Evolutionary conservation across 2,888 invertebrate genomes (phyloP).

Genomic region (Tromatobia lineatoria): DNA sequence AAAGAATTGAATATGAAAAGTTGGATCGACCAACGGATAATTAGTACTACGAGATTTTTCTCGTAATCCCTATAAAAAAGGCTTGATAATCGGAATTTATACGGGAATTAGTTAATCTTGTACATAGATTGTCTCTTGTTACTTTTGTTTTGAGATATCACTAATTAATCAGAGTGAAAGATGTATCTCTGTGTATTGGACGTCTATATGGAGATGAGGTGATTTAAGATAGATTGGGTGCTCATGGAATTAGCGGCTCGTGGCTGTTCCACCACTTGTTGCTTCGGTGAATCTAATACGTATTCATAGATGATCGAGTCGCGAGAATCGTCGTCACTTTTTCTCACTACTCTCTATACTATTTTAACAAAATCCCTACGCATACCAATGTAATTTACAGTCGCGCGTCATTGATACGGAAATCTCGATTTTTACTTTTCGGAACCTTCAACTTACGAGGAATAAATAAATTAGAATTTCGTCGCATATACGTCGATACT

Average conservation of each 20-base stretch:
- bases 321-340: constrained; percentile 32
- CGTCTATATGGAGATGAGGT: constrained; percentile 53
- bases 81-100: not conserved
- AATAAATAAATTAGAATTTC: not conserved
- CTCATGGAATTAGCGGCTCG: constrained; percentile 60
- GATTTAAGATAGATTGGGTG: constrained; percentile 62
- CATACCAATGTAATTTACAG: no score
- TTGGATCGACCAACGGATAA: no score
- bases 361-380: no score
- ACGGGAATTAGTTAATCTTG: not conserved
- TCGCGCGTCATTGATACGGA: no score
- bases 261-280: constrained; percentile 75
- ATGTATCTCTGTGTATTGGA: constrained; percentile 32
- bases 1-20: no score
- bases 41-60: no score
- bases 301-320: constrained; percentile 62
- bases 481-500: not conserved
- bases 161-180: constrained; percentile 52
- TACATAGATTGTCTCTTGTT: not conserved
- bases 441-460: not conserved
- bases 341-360: not conserved
- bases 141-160: constrained; percentile 58
- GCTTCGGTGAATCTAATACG: constrained; percentile 66
- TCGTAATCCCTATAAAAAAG: no score
- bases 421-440: not conserved